Conservation (phyloP, 2,113 vertebrate species). For the Psilopsiagon aurifrons region DNA sequence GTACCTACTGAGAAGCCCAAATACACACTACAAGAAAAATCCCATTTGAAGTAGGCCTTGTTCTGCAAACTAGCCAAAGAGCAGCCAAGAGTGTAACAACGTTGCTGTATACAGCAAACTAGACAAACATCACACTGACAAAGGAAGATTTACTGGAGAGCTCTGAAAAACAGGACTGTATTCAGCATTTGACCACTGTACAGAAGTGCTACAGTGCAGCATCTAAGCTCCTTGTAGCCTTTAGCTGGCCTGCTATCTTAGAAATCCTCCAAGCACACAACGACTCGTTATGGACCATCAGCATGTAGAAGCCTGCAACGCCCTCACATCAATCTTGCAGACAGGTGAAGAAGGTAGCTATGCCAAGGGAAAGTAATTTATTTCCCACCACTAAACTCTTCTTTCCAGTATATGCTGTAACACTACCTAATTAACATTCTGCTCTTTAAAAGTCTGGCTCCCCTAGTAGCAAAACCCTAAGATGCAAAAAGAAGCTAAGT, state of each 20-base stretch:
- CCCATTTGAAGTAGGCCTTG: neutral
- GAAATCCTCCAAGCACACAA: neutral
- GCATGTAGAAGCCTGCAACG: neutral
- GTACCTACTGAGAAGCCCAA: neutral
- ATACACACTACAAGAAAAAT: neutral
- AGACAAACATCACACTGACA: slow-evolving; percentile 11
- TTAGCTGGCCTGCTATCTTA: neutral
- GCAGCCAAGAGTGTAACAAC: neutral
- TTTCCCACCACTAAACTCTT: neutral
- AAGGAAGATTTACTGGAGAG: neutral
- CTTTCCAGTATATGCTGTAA: neutral
- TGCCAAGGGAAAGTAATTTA: neutral
- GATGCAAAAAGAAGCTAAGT: neutral
- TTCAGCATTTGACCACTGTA: neutral
- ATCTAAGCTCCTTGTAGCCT: neutral
- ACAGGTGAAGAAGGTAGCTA: neutral
- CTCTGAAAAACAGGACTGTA: neutral
- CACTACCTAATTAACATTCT: neutral
- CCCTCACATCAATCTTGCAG: neutral
- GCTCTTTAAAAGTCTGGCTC: neutral
- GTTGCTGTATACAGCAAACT: neutral
- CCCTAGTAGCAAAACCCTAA: neutral
- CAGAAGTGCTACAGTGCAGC: neutral
- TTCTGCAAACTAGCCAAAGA: neutral
- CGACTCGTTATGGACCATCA: neutral